Evolutionary conservation across 1,140 invertebrate species (phyloP).

Genomic region (Zaprionus kolodkinae): DNA sequence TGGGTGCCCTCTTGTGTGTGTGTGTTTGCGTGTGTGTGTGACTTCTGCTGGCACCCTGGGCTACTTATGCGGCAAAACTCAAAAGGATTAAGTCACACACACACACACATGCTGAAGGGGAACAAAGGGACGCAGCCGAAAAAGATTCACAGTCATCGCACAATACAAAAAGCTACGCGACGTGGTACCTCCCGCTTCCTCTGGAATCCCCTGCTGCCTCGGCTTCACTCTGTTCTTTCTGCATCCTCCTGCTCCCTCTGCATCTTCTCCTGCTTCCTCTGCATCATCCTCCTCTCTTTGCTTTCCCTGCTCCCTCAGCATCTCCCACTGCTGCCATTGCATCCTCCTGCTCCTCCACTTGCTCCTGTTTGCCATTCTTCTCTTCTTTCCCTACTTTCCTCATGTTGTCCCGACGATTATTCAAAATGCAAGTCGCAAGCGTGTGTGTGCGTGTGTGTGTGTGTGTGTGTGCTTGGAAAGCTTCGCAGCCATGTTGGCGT

Average conservation of each 20-base stretch:
- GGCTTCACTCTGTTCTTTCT: background rate
- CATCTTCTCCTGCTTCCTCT: background rate
- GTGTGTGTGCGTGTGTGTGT: constrained; percentile 38
- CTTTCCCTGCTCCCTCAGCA: background rate
- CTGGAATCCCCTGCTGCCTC: background rate
- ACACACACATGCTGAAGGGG: constrained; percentile 13
- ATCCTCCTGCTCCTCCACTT: background rate
- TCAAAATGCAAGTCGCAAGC: constrained; percentile 76
- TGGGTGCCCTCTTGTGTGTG: background rate
- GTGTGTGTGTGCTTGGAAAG: constrained; percentile 57
- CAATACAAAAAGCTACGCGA: constrained; percentile 72
- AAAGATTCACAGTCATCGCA: constrained; percentile 73
- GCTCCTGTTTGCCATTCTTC: background rate
- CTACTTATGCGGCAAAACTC: constrained; percentile 80
- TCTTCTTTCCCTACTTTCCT: background rate
- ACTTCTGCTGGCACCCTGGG: background rate
- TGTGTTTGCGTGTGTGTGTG: background rate
- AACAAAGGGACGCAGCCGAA: constrained; percentile 56
- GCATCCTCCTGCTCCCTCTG: background rate
- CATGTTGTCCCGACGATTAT: constrained; percentile 67
- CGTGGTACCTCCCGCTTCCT: constrained; percentile 8
- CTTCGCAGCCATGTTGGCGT: constrained; percentile 79
- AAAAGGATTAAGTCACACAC: constrained; percentile 78
- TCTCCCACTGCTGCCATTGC: no score
- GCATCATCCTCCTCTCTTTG: background rate